A percentile compares a stretch with the other conserved stretches of the same genome.
Conservation (phyloP, 1,140 invertebrate species). For the Drosophila funebris region DNA sequence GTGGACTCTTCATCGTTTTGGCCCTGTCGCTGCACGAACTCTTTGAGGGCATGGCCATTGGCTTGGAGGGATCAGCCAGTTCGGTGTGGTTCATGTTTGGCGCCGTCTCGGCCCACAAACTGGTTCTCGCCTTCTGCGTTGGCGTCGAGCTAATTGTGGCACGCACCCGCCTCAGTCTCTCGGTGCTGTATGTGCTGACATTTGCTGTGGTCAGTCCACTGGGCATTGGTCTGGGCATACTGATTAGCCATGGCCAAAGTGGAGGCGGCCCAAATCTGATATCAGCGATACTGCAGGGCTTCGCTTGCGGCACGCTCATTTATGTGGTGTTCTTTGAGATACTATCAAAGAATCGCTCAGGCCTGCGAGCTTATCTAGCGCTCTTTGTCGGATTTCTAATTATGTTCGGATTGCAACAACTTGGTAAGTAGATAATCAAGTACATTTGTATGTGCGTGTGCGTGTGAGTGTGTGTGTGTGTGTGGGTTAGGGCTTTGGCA, state of each 20-base stretch:
- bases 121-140: conserved; percentile 94
- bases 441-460: not conserved
- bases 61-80: conserved; percentile 88
- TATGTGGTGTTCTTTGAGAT: conserved; percentile 97
- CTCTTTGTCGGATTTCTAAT: conserved; percentile 90
- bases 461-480: not conserved
- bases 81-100: conserved; percentile 93
- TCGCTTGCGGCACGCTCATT: conserved; percentile 93
- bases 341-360: conserved; percentile 90
- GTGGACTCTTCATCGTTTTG: conserved; percentile 91
- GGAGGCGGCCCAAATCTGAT: conserved; percentile 86
- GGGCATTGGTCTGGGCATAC: conserved; percentile 90
- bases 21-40: conserved; percentile 95
- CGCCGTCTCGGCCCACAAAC: conserved; percentile 94
- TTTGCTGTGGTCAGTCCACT: conserved; percentile 92
- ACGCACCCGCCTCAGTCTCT: conserved; percentile 86
- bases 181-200: conserved; percentile 89
- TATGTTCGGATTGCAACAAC: conserved; percentile 90
- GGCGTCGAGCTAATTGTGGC: conserved; percentile 90
- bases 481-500: not conserved
- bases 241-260: conserved; percentile 86
- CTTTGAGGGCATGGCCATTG: conserved; percentile 96
- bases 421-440: conserved; percentile 87
- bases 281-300: conserved; percentile 90
- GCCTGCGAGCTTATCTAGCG: conserved; percentile 88